Evolutionary conservation across 2,888 invertebrate genomes (phyloP).

Genomic region (Osmoderma eremita): DNA sequence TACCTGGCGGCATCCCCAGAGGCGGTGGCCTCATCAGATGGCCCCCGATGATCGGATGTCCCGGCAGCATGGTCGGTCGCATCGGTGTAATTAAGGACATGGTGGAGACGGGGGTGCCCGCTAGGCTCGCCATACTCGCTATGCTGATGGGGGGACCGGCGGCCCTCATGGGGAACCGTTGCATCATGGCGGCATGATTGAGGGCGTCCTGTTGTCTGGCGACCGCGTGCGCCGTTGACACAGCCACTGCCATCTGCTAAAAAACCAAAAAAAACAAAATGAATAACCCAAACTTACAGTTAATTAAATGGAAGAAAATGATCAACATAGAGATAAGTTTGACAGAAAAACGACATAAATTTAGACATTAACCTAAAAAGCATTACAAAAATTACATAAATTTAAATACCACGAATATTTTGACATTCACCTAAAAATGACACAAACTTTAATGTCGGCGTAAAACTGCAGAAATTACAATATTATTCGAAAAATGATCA

Average conservation of each 20-base stretch:
- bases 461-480: background rate
- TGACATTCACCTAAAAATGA: background rate
- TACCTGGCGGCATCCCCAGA: conserved; percentile 75
- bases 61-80: conserved; percentile 66
- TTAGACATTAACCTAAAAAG: background rate
- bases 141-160: conserved; percentile 63
- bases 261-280: conserved; percentile 3
- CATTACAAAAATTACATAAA: background rate
- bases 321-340: background rate
- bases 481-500: background rate
- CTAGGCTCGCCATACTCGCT: conserved; percentile 59
- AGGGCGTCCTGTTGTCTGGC: conserved; percentile 63
- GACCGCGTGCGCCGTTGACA: conserved; percentile 65
- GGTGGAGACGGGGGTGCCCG: conserved; percentile 65
- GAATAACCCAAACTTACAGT: background rate
- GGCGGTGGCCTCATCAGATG: conserved; percentile 74
- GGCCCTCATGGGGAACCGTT: conserved; percentile 65
- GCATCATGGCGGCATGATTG: conserved; percentile 61
- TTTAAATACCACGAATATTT: background rate
- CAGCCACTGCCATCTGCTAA: conserved; percentile 47
- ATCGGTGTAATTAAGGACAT: conserved; percentile 67
- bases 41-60: conserved; percentile 67
- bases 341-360: background rate
- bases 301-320: background rate
- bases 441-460: background rate